Percentiles rank a stretch among this genome's conserved stretches.
These are phyloP conservation scores for Microctonus hyperodae DNA, from an alignment of 2,888 invertebrate species.

Conservation along the genomic window DNA sequence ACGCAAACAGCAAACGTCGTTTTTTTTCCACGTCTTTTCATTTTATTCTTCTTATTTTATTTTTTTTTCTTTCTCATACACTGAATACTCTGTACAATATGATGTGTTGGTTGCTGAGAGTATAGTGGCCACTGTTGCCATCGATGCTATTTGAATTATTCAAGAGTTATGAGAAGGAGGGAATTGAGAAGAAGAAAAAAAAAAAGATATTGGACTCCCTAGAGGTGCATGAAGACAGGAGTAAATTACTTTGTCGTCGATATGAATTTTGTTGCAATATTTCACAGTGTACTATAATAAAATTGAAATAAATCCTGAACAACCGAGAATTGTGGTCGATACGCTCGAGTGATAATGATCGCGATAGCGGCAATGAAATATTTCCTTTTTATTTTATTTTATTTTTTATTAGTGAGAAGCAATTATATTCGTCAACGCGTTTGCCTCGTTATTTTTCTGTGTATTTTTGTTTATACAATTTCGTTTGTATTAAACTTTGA, in stretches of 20 bases:
- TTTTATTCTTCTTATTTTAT: too few relatives aligned
- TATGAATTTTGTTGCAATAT: slow-evolving; percentile 14
- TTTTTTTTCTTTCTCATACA: slow-evolving; percentile 21
- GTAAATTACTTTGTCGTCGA: slow-evolving; percentile 19
- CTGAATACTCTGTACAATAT: slow-evolving; percentile 34
- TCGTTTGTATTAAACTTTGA: too few relatives aligned
- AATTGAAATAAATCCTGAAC: neutral
- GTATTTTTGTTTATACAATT: neutral
- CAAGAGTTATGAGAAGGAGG: slow-evolving; percentile 26
- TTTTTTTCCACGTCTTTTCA: neutral
- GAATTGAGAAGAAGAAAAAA: slow-evolving; percentile 7
- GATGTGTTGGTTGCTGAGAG: neutral
- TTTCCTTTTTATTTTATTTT: too few relatives aligned
- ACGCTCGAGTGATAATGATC: neutral
- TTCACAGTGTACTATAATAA: neutral
- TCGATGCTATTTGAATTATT: slow-evolving; percentile 41
- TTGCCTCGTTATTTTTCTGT: neutral
- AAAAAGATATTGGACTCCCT: neutral
- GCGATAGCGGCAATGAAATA: neutral
- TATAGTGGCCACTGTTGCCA: slow-evolving; percentile 36
- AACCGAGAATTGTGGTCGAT: neutral
- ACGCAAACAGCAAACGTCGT: slow-evolving; percentile 25
- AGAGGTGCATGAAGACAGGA: slow-evolving; percentile 1
- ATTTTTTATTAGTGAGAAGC: too few relatives aligned
- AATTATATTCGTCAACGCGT: too few relatives aligned